Evolutionary conservation across 2,797 vertebrate genomes (phyloP).

Genomic region (Phoeniculus purpureus): DNA sequence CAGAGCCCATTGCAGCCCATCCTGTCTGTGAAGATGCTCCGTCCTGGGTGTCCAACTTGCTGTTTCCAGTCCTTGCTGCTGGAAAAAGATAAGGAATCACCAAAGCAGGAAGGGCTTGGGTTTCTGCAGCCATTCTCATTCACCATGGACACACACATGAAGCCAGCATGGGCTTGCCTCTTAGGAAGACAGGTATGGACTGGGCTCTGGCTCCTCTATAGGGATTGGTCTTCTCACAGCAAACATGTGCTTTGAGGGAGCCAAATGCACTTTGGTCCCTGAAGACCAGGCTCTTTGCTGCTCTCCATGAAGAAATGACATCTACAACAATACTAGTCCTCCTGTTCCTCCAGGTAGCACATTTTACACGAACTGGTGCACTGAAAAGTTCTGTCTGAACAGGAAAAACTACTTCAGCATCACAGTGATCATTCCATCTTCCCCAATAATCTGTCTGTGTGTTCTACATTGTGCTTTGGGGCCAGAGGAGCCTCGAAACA

Average conservation of each 20-base stretch:
- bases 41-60: background rate
- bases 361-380: background rate
- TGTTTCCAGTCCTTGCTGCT: background rate
- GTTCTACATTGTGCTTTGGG: conserved; percentile 15
- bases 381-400: conserved; percentile 13
- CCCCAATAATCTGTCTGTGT: background rate
- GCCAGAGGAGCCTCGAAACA: background rate
- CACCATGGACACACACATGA: background rate
- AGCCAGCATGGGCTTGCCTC: background rate
- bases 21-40: background rate
- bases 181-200: background rate
- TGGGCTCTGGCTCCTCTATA: background rate
- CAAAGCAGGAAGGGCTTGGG: background rate
- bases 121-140: background rate
- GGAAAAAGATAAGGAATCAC: background rate
- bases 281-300: background rate
- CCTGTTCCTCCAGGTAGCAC: background rate
- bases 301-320: background rate
- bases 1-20: background rate
- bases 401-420: conserved; percentile 3
- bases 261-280: background rate
- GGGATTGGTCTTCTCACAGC: background rate
- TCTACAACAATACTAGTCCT: accelerated
- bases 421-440: conserved; percentile 6
- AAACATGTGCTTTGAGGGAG: background rate